Evolutionary conservation across 2,797 vertebrate genomes (phyloP), one percentile per base, ranked within the genome.

Genomic region (Tiaroga cobitis): DNA sequence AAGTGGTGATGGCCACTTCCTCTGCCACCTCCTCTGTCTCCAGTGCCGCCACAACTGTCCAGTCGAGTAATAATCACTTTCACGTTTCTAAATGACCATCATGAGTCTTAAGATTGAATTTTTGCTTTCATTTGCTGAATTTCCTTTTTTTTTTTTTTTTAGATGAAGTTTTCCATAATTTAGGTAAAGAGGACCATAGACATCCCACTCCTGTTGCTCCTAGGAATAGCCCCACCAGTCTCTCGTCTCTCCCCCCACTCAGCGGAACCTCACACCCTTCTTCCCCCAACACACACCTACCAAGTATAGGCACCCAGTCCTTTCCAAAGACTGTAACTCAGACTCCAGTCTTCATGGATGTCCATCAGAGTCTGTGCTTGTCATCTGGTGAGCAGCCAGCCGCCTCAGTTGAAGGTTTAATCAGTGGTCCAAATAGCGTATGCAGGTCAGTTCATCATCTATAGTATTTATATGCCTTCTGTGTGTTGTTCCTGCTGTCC

Each of bases 11-110:
- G 98, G 97, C 97, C 92, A 98, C 97, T 5, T 98, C 98, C 2
- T 97, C 98, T 39, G 96, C 98, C 92, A 96, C 96, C 7, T 97
- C 97, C 81, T 98, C 97, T 0, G 96, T 98, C 92, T 99, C 97
- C 89, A 98, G 98, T 95, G 98, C 97, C 37, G 97, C 97, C 92
- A 98, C 98, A 91, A 98, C 98, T 78, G 97, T 99, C 94, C 98
- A 99, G 95, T 97, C 96, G 10, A 96, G 95, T 95, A 95, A 96
- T 95, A 97, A 97, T 94, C 97, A 96, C 87, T 96, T 97, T 94
- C 96, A 97, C 91, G 95, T 97, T 90, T 95, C 96, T 89, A 97
- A 97, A 95, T 96, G 96, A 94, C 96, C 87, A 96, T 96, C 73
- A 39, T n/a, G 9, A 19, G 26, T 68, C 16, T 96, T 96, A 0